A percentile compares a stretch with the other conserved stretches of the same genome.
Evolutionary conservation across 2,113 vertebrate species (phyloP).

Genomic region (Caranx melampygus): DNA sequence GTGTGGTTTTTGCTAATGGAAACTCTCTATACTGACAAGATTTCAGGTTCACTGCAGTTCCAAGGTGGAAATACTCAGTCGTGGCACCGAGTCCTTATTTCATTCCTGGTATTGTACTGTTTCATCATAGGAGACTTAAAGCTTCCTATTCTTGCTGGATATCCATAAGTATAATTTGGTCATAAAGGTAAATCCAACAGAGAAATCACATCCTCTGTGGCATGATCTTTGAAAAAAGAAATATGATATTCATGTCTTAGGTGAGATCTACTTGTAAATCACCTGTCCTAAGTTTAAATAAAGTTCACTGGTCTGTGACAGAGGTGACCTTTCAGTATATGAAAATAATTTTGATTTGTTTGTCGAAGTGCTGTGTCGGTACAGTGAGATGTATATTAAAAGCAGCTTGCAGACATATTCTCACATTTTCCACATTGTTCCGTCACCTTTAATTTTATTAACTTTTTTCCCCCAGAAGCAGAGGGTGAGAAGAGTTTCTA

Average conservation of each 20-base stretch:
- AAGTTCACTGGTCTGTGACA: conserved; percentile 4
- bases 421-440: conserved; percentile 65
- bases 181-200: conserved; percentile 26
- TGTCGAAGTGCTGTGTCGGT: conserved; percentile 10
- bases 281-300: conserved; percentile 5
- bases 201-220: neutral
- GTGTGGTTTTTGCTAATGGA: too few species aligned
- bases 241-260: conserved; percentile 11
- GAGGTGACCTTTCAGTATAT: conserved; percentile 40
- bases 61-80: too few species aligned
- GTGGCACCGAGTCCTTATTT: too few species aligned
- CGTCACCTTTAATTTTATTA: conserved; percentile 76
- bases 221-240: conserved; percentile 28
- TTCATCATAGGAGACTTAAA: too few species aligned
- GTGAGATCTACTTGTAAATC: conserved; percentile 2
- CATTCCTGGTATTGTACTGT: too few species aligned
- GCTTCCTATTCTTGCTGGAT: conserved; percentile 35
- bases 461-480: conserved; percentile 51
- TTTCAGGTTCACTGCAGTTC: too few species aligned
- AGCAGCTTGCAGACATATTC: conserved; percentile 57
- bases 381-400: conserved; percentile 65
- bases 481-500: conserved; percentile 76
- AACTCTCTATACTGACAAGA: too few species aligned
- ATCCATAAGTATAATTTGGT: conserved; percentile 46
- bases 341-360: conserved; percentile 28